Percentiles rank a stretch among this genome's conserved stretches.
Conservation (phyloP, 2,888 invertebrate species). For the Zygogramma bicolorata region DNA sequence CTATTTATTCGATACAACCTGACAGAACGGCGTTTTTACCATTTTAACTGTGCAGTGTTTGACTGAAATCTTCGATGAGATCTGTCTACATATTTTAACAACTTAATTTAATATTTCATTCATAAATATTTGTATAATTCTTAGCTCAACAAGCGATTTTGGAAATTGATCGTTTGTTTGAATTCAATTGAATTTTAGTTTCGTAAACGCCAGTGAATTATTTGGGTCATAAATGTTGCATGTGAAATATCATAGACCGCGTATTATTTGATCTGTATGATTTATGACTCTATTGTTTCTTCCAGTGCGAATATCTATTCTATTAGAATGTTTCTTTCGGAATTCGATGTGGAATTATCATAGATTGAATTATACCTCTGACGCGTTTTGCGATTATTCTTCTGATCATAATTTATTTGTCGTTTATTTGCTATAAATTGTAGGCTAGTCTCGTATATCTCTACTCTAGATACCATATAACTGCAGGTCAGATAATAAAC, state of each 20-base stretch:
- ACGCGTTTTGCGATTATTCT: no score
- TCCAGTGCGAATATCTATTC: neutral
- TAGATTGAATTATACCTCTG: no score
- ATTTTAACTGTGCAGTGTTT: no score
- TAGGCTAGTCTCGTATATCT: no score
- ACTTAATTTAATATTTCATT: neutral
- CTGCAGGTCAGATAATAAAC: no score
- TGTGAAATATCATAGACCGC: neutral
- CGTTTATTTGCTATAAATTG: no score
- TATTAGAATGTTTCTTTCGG: neutral
- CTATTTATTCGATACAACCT: no score
- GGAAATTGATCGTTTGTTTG: neutral
- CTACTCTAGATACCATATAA: no score
- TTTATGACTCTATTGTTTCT: neutral
- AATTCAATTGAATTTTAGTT: neutral
- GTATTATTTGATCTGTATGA: neutral
- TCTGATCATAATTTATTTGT: no score
- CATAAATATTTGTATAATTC: neutral
- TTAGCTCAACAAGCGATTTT: neutral
- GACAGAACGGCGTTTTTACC: no score
- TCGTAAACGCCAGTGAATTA: neutral
- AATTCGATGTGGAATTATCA: no score
- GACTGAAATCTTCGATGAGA: neutral
- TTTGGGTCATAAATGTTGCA: neutral
- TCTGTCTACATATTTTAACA: neutral